Evolutionary conservation across 2,797 vertebrate species (phyloP), one percentile per base, ranked within the genome.

Genomic region (Typhlichthys subterraneus): DNA sequence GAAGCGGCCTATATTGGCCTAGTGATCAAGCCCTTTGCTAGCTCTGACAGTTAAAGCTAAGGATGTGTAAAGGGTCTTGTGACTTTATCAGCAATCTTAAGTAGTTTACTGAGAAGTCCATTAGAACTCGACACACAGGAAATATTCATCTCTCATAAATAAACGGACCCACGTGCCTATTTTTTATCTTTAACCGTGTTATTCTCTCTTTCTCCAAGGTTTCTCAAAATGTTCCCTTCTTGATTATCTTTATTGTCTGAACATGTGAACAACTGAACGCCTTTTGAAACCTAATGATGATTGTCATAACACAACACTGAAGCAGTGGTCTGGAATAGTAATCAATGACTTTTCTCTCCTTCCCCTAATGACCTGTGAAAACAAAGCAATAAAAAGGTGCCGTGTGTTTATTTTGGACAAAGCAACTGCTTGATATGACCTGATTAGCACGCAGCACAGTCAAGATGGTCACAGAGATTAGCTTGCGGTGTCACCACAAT

Each of bases 381-480:
- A 86, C 82, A 90, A 75, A 87, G 79, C 83, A 88, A 82, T 85
- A 88, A 88, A 88, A 91, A 75, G 79, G 83, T 69, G 62, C 64
- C 17, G 70, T 60, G 31, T 89, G 85, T 90, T 94, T 95, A 80
- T 90, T 88, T 93, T 94, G 90, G 88, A 85, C 85, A 71, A 62
- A 78, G 85, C 81, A 74, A 85, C 70, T 73, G 59, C 74, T 79
- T 75, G 88, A 91, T 91, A 91, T 87, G 82, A 83, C 58, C 81
- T 90, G 90, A 90, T 90, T 90, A 87, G 79, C 2, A 49, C 38
- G 0, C 13, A 70, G 75, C 62, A 60, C 69, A 72, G 76, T 79
- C 62, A 60, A 81, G 81, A 63, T 64, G 56, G 68, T 62, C 75
- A 57, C 72, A 49, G 23, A 77, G 79, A 79, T 84, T 70, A 74